Percentiles rank a stretch among this genome's conserved stretches.
Evolutionary conservation across 2,888 invertebrate genomes (phyloP).

Genomic region (Disparrhopalites patrizii): DNA sequence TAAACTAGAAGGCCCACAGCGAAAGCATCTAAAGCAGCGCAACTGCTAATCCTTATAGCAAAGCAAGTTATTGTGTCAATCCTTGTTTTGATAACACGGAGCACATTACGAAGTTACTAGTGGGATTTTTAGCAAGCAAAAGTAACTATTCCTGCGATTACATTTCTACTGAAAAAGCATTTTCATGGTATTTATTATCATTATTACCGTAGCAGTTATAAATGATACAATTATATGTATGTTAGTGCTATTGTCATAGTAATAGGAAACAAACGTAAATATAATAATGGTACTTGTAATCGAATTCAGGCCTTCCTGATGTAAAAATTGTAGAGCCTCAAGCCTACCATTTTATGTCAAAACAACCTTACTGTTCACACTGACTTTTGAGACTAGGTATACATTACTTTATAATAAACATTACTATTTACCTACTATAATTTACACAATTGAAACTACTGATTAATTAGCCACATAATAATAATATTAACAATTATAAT

Average conservation of each 20-base stretch:
- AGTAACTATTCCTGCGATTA: too few species aligned
- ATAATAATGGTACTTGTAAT: constrained; percentile 22
- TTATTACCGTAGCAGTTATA: not conserved
- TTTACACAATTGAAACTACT: not conserved
- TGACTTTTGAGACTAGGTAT: not conserved
- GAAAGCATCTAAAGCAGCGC: too few species aligned
- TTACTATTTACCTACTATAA: constrained; percentile 5
- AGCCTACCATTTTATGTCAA: constrained; percentile 18
- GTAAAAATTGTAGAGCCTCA: constrained; percentile 21
- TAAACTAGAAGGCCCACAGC: constrained; percentile 8
- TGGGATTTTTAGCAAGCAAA: not conserved
- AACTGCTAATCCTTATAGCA: too few species aligned
- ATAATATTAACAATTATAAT: not conserved
- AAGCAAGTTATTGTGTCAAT: too few species aligned
- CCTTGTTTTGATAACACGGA: too few species aligned
- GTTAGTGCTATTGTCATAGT: not conserved
- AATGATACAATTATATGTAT: not conserved
- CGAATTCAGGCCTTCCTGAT: constrained; percentile 26
- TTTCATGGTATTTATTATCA: not conserved
- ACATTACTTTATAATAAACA: not conserved
- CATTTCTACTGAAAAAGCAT: too few species aligned
- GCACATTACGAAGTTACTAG: too few species aligned
- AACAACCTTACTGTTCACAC: constrained; percentile 11
- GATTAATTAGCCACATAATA: not conserved
- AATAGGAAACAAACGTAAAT: not conserved